Evolutionary conservation across 2,888 invertebrate genomes (phyloP).

Genomic region (Phorcus lineatus): DNA sequence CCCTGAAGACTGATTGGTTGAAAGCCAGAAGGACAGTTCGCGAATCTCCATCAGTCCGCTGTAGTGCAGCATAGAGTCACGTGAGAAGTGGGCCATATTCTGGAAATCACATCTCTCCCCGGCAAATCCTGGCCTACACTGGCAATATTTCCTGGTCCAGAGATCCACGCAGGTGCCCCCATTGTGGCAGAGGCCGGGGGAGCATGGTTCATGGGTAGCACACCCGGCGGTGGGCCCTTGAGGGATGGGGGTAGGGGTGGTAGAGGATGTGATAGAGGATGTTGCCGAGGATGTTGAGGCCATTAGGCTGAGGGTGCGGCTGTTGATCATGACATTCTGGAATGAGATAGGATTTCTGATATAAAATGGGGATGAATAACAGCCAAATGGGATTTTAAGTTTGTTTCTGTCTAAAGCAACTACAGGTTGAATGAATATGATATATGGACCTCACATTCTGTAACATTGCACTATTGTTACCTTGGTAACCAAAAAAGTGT

Average conservation of each 20-base stretch:
- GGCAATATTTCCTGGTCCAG: slow-evolving; percentile 62
- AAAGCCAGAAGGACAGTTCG: slow-evolving; percentile 52
- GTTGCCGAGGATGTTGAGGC: slow-evolving; percentile 14
- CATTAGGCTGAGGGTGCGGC: slow-evolving; percentile 49
- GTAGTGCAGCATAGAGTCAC: slow-evolving; percentile 57
- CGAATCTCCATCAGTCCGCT: slow-evolving; percentile 44
- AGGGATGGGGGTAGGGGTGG: slow-evolving; percentile 75
- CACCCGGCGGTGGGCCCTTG: slow-evolving; percentile 84
- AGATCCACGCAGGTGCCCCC: slow-evolving; percentile 68
- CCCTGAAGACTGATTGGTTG: slow-evolving; percentile 49
- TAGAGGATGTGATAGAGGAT: slow-evolving; percentile 61
- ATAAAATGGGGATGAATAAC: neutral
- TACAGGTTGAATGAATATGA: no score
- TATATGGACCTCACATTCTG: no score
- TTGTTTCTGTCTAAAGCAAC: no score
- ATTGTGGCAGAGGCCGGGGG: slow-evolving; percentile 79
- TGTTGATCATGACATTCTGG: slow-evolving; percentile 62
- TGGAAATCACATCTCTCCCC: slow-evolving; percentile 57
- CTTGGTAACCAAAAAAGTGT: no score
- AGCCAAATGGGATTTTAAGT: no score
- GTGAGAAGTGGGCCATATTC: slow-evolving; percentile 59
- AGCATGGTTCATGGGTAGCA: slow-evolving; percentile 92
- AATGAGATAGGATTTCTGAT: neutral
- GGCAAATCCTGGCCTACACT: slow-evolving; percentile 58
- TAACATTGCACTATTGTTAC: no score